Conservation (phyloP, 2,888 invertebrate species). For the Andrena haemorrhoa region DNA sequence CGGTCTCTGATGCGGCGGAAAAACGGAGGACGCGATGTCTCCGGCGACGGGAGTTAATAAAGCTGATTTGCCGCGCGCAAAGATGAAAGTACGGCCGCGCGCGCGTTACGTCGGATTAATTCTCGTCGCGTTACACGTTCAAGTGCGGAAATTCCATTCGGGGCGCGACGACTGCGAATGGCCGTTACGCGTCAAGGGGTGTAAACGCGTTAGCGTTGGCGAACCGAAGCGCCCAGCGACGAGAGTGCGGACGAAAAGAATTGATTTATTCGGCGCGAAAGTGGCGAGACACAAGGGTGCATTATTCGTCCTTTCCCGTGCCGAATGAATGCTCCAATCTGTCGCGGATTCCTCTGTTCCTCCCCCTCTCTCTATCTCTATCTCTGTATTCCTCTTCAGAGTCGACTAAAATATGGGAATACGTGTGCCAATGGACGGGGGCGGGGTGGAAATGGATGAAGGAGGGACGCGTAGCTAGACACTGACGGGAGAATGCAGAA, state of each 20-base stretch:
- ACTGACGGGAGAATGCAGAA: conserved; percentile 41
- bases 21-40: conserved; percentile 22
- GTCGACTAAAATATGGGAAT: conserved; percentile 63
- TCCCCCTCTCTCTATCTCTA: background rate
- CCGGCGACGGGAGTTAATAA: conserved; percentile 23
- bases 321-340: conserved; percentile 66
- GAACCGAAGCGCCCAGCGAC: too few species aligned
- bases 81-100: conserved; percentile 24
- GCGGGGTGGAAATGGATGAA: conserved; percentile 20
- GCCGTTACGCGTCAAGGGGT: background rate
- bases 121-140: background rate
- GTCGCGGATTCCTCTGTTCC: conserved; percentile 42
- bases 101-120: background rate
- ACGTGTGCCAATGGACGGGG: conserved; percentile 44
- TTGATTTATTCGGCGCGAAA: conserved; percentile 49
- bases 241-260: conserved; percentile 19
- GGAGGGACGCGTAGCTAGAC: conserved; percentile 26
- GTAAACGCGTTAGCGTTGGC: conserved; percentile 1
- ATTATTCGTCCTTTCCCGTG: conserved; percentile 34
- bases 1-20: conserved; percentile 19
- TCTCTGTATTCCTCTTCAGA: conserved; percentile 29
- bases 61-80: conserved; percentile 27
- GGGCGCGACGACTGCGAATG: background rate
- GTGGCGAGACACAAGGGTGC: conserved; percentile 46
- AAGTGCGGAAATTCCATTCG: conserved; percentile 1